Evolutionary conservation across 2,113 vertebrate genomes (phyloP).

Genomic region (Daubentonia madagascariensis): DNA sequence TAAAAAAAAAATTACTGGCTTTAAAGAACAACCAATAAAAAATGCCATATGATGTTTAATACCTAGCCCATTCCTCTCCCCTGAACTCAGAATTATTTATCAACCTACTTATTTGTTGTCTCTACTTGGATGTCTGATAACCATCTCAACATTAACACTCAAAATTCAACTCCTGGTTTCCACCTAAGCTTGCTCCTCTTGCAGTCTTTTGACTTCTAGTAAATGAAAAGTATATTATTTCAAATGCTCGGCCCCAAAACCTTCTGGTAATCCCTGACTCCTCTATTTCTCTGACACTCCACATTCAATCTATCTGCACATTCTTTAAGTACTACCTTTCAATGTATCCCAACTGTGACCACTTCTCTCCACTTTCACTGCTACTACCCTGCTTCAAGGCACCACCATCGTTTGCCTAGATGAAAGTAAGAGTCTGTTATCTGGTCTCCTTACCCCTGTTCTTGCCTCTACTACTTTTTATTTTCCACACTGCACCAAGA

Average conservation of each 20-base stretch:
- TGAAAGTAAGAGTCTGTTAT: not conserved
- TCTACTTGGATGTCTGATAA: not conserved
- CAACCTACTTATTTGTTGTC: not conserved
- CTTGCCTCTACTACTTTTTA: not conserved
- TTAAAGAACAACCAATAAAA: too few species aligned
- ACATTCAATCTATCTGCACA: not conserved
- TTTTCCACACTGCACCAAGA: not conserved
- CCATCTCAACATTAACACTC: not conserved
- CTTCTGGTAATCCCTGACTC: not conserved
- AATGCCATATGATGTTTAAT: not conserved
- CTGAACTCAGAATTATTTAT: not conserved
- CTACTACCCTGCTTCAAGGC: not conserved
- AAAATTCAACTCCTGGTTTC: not conserved
- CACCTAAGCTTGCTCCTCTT: not conserved
- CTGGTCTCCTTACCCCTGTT: not conserved
- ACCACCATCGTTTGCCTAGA: not conserved
- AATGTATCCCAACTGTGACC: not conserved
- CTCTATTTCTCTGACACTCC: not conserved
- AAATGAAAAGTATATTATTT: not conserved
- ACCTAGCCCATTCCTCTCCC: rapidly evolving
- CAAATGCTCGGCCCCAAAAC: not conserved
- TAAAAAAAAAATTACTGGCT: too few species aligned
- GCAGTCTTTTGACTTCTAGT: not conserved
- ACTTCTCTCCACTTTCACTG: not conserved
- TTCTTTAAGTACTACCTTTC: not conserved